A percentile compares a stretch with the other conserved stretches of the same genome.
Evolutionary conservation across 2,113 vertebrate species (phyloP).

Genomic region (Mobula hypostoma): DNA sequence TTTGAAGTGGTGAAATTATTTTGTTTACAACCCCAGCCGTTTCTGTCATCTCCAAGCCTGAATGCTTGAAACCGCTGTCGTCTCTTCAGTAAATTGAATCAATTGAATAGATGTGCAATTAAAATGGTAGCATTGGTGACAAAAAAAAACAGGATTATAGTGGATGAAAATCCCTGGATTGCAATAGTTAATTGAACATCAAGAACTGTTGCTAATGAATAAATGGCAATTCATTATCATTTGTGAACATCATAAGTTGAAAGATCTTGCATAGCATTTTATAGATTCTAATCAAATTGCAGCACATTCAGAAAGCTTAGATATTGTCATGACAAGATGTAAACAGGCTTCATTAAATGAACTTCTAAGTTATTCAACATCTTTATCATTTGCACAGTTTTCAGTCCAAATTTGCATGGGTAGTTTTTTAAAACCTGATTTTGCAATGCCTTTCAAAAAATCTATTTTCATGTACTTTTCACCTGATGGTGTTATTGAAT

Average conservation of each 20-base stretch:
- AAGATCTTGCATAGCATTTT: not conserved
- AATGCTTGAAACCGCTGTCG: not conserved
- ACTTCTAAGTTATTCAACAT: not conserved
- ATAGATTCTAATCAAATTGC: not conserved
- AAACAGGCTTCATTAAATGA: not conserved
- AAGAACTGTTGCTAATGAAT: not conserved
- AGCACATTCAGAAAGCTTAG: not conserved
- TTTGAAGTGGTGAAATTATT: too few species aligned
- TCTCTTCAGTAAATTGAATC: not conserved
- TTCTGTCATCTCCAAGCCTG: too few species aligned
- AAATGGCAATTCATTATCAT: not conserved
- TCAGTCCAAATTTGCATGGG: not conserved
- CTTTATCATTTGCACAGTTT: not conserved
- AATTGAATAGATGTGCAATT: not conserved
- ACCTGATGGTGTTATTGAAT: not conserved
- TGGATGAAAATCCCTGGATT: too few species aligned
- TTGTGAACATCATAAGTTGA: not conserved
- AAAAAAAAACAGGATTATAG: too few species aligned
- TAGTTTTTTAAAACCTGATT: not conserved
- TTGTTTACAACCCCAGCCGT: too few species aligned
- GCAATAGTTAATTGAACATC: too few species aligned
- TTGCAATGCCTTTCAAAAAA: not conserved
- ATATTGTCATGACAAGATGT: not conserved
- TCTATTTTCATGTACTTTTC: not conserved
- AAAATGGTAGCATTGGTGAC: too few species aligned